Conservation (phyloP, 2,113 vertebrate species). For the Mustelus asterias region DNA sequence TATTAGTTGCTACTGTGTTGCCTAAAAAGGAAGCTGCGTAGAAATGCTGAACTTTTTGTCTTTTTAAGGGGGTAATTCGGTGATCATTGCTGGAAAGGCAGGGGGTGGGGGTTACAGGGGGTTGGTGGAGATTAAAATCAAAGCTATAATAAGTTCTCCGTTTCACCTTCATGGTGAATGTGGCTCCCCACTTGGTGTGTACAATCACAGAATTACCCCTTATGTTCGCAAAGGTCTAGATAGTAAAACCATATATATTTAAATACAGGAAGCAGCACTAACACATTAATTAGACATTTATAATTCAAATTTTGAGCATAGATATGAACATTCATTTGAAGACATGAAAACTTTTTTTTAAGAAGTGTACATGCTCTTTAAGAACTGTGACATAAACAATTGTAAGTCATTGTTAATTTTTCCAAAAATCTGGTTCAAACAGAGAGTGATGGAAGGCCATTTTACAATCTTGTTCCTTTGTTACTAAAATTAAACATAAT, state of each 20-base stretch:
- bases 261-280: neutral
- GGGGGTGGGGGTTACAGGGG: no score
- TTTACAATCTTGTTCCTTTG: neutral
- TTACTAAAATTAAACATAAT: neutral
- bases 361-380: neutral
- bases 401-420: neutral
- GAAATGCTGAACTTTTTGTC: neutral
- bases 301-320: neutral
- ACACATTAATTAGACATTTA: neutral
- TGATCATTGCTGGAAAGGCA: neutral
- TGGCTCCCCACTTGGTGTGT: neutral
- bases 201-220: slow-evolving; percentile 29
- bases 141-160: neutral
- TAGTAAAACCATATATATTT: neutral
- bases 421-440: neutral
- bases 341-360: neutral
- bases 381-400: neutral
- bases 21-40: neutral
- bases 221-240: neutral
- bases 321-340: neutral
- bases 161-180: neutral
- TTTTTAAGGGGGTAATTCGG: neutral
- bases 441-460: neutral
- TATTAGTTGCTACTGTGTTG: neutral
- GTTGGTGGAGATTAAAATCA: no score